Evolutionary conservation across 2,113 vertebrate species (phyloP).

Genomic region (Accipiter cooperii): DNA sequence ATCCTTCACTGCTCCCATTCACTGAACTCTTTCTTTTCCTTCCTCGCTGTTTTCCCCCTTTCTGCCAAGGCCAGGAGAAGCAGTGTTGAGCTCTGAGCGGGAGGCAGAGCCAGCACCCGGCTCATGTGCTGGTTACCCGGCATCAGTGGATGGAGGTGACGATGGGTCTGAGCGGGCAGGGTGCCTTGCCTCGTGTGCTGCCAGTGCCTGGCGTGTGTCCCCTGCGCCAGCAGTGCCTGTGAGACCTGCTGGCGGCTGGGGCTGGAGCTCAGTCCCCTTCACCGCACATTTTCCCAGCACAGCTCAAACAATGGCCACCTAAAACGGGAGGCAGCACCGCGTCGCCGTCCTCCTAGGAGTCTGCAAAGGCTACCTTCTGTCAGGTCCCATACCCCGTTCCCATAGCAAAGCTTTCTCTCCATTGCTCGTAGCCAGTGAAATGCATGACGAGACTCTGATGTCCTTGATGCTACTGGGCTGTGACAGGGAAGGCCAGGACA

Average conservation of each 20-base stretch:
- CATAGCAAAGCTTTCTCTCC: background rate
- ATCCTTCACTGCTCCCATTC: background rate
- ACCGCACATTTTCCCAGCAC: background rate
- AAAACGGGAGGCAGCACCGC: background rate
- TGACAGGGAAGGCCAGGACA: background rate
- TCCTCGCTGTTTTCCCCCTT: background rate
- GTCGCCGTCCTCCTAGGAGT: background rate
- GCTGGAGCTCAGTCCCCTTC: background rate
- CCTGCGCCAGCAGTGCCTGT: background rate
- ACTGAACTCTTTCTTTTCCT: background rate
- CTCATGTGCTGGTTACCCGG: rapidly evolving
- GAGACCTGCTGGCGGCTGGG: background rate
- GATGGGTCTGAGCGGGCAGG: background rate
- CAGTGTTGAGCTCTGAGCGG: rapidly evolving
- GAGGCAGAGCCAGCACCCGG: rapidly evolving
- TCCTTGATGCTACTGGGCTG: background rate
- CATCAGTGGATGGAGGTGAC: background rate
- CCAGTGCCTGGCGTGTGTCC: background rate
- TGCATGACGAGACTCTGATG: background rate
- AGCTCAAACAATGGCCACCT: background rate
- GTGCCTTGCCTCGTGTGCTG: rapidly evolving
- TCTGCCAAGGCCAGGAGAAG: background rate
- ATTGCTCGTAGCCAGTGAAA: background rate
- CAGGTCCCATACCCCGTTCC: background rate
- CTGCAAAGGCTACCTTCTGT: background rate